phyloP scores from a whole-genome alignment of 2,113 vertebrate genomes.

The Nyctibius bracteatus region DNA sequence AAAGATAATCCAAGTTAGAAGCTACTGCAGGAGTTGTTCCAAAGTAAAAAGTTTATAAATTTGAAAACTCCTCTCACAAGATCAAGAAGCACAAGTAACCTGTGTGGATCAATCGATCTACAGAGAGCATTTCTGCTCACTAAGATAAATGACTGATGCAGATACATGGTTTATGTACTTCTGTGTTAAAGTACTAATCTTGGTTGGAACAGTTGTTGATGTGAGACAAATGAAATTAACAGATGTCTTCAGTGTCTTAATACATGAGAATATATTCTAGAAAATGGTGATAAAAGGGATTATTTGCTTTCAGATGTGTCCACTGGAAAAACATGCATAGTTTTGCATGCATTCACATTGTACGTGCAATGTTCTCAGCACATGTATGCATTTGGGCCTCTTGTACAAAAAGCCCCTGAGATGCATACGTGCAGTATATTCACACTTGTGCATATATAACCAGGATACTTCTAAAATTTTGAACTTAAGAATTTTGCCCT shows the following conservation, averaged over 20 bases:
- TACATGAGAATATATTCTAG: background rate
- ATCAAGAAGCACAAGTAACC: background rate
- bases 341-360: background rate
- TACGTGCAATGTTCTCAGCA: background rate
- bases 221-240: background rate
- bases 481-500: background rate
- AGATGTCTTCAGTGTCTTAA: background rate
- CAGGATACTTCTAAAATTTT: background rate
- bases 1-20: background rate
- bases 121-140: background rate
- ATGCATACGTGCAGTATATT: background rate
- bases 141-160: background rate
- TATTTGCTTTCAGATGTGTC: background rate
- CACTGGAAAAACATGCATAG: background rate
- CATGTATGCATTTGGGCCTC: background rate
- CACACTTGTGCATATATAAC: background rate
- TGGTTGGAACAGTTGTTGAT: background rate
- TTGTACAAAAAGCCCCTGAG: background rate
- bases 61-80: background rate
- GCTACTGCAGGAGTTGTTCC: background rate
- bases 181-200: background rate
- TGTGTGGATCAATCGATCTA: background rate
- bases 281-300: background rate
- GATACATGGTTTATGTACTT: background rate
- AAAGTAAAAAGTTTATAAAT: background rate